These are phyloP conservation scores for Craterocephalus amniculus DNA, from an alignment of 2,797 vertebrate genomes.

Conservation along the genomic window DNA sequence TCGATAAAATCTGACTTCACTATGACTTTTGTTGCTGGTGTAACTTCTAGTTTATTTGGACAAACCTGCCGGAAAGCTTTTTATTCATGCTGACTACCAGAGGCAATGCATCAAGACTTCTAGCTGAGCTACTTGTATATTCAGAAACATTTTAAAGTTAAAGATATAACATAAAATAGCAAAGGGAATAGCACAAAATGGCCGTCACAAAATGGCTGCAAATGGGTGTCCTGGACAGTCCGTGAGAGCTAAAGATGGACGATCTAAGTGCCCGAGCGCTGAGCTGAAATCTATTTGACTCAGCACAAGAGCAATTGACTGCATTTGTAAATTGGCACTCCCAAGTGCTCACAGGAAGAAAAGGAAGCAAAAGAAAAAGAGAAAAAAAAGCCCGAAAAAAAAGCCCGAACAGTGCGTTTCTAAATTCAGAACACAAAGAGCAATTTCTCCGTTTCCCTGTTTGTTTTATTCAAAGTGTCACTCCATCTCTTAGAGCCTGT, in stretches of 20 bases:
- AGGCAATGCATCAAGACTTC: background rate
- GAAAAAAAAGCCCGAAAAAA: constrained; percentile 14
- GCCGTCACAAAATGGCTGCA: constrained; percentile 46
- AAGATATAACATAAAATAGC: background rate
- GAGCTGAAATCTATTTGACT: constrained; percentile 70
- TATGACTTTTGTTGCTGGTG: background rate
- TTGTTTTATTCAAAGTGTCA: constrained; percentile 81
- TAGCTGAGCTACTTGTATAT: background rate
- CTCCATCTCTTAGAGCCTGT: constrained; percentile 61
- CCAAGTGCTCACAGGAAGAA: constrained; percentile 50
- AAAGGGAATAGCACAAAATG: constrained; percentile 54
- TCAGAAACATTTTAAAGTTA: constrained; percentile 4
- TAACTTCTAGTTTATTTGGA: background rate
- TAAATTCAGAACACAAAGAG: constrained; percentile 83
- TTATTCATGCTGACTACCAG: background rate
- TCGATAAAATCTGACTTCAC: background rate
- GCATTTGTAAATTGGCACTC: constrained; percentile 65
- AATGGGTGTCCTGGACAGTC: constrained; percentile 37
- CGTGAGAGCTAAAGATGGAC: constrained; percentile 64
- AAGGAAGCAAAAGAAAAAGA: constrained; percentile 14
- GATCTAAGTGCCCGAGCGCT: constrained; percentile 67
- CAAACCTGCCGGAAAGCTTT: background rate
- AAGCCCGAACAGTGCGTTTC: constrained; percentile 62
- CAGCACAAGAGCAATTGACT: constrained; percentile 65
- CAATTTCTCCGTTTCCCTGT: constrained; percentile 73